These are phyloP conservation scores for Tarsius wallacei DNA, from an alignment of 2,797 vertebrate genomes.

Conservation along the genomic window DNA sequence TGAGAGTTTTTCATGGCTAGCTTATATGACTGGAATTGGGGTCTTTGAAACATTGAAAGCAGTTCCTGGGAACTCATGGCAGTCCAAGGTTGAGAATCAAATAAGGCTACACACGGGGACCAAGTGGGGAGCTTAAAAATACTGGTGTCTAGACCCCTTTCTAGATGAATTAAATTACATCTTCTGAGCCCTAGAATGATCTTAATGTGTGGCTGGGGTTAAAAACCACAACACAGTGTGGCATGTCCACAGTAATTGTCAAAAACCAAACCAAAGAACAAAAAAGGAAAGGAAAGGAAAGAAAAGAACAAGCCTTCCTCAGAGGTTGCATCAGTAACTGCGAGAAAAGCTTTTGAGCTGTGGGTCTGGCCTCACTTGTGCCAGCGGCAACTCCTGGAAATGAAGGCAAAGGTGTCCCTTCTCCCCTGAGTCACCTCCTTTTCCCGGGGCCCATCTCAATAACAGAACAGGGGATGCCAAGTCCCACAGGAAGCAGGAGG, in stretches of 20 bases:
- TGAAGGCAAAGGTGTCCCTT: not conserved
- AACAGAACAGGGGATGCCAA: slow-evolving; percentile 56
- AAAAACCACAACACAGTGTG: not conserved
- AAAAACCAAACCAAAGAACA: not conserved
- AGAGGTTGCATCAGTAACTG: not conserved
- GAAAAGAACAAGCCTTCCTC: not conserved
- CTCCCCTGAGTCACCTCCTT: not conserved
- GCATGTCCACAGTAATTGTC: slow-evolving; percentile 28
- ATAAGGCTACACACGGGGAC: not conserved
- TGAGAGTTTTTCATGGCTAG: not conserved
- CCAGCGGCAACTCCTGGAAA: not conserved
- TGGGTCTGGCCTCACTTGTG: not conserved
- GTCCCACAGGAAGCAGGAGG: slow-evolving; percentile 61
- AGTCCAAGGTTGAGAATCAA: not conserved
- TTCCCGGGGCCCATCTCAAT: not conserved
- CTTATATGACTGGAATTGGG: not conserved
- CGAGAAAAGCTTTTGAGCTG: not conserved
- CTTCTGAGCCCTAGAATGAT: not conserved
- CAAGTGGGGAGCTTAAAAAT: not conserved
- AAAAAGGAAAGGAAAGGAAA: not conserved
- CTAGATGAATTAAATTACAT: not conserved
- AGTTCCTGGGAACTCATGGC: not conserved
- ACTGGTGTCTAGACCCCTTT: not conserved
- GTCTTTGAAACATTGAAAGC: slow-evolving; percentile 24
- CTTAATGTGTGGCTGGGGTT: not conserved